Conservation (phyloP, 2,797 vertebrate species). For the Nyctalus aviator region DNA sequence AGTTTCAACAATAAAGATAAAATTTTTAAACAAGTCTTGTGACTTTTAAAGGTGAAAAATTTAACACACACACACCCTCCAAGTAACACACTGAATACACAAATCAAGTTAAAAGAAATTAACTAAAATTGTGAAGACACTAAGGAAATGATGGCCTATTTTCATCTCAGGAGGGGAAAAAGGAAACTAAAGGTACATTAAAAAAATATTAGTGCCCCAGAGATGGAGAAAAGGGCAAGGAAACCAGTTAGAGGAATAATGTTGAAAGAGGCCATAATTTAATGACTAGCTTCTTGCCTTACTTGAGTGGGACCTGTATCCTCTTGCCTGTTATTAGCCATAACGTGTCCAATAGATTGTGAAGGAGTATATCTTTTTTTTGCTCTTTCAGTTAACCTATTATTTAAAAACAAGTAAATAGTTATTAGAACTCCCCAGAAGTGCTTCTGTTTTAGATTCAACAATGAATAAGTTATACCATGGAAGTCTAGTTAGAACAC, state of each 20-base stretch:
- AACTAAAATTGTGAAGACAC: slow-evolving; percentile 27
- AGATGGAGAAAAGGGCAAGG: slow-evolving; percentile 1
- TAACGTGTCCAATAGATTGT: slow-evolving; percentile 75
- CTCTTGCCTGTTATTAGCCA: slow-evolving; percentile 76
- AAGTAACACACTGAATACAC: slow-evolving; percentile 43
- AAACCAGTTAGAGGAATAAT: neutral
- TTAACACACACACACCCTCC: neutral
- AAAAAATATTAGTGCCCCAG: neutral
- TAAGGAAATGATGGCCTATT: slow-evolving; percentile 34
- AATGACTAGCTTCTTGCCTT: slow-evolving; percentile 71
- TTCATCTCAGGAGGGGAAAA: slow-evolving; percentile 8
- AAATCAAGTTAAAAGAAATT: slow-evolving; percentile 33
- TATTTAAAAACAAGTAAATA: slow-evolving; percentile 72
- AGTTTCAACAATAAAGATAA: neutral
- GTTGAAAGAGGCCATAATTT: slow-evolving; percentile 28
- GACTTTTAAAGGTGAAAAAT: slow-evolving; percentile 51
- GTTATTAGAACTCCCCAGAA: slow-evolving; percentile 61
- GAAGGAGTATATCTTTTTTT: slow-evolving; percentile 83
- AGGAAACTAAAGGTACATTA: neutral
- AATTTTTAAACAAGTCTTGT: neutral
- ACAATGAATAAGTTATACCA: neutral
- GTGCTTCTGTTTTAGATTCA: slow-evolving; percentile 41
- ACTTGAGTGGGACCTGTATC: slow-evolving; percentile 79
- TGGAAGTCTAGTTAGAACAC: neutral
- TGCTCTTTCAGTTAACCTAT: slow-evolving; percentile 82